These are phyloP conservation scores for Drosophila melanica DNA, from an alignment of 1,140 invertebrate species.

Conservation along the genomic window DNA sequence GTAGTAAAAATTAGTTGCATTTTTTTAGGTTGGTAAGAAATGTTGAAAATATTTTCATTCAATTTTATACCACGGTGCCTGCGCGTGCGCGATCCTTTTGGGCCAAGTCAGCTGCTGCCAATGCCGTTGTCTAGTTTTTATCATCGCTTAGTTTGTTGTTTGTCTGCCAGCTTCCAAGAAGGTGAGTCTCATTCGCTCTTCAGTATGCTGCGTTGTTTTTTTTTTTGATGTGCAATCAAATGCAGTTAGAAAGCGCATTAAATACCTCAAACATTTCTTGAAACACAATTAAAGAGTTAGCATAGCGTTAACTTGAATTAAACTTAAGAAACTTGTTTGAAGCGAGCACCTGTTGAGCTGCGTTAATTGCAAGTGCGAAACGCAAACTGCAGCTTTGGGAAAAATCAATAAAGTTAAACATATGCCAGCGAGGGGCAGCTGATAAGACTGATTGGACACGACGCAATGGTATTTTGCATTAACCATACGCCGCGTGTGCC, in stretches of 20 bases:
- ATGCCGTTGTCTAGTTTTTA: slow-evolving; percentile 27
- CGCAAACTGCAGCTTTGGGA: slow-evolving; percentile 32
- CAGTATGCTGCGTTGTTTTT: not conserved
- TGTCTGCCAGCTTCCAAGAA: slow-evolving; percentile 18
- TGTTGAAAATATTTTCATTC: not conserved
- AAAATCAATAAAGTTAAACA: slow-evolving; percentile 72
- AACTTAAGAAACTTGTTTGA: too few species aligned
- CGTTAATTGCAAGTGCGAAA: not conserved
- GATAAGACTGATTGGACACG: slow-evolving; percentile 47
- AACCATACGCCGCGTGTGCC: slow-evolving; percentile 72
- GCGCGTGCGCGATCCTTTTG: slow-evolving; percentile 34
- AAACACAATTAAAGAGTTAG: not conserved
- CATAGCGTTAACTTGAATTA: not conserved
- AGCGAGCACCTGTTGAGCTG: slow-evolving; percentile 3
- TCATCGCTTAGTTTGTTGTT: slow-evolving; percentile 26
- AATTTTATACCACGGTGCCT: slow-evolving; percentile 25
- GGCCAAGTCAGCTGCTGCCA: slow-evolving; percentile 36
- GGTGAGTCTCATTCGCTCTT: slow-evolving; percentile 16
- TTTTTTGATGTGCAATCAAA: not conserved
- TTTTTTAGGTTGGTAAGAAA: not conserved
- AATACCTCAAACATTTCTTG: not conserved
- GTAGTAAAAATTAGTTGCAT: not conserved
- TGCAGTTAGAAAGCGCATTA: not conserved
- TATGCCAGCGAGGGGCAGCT: slow-evolving; percentile 46
- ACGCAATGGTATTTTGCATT: slow-evolving; percentile 41